Percentiles rank a stretch among this genome's conserved stretches.
Conservation (phyloP, 2,888 invertebrate genomes). For the Cartodere bifasciata region DNA sequence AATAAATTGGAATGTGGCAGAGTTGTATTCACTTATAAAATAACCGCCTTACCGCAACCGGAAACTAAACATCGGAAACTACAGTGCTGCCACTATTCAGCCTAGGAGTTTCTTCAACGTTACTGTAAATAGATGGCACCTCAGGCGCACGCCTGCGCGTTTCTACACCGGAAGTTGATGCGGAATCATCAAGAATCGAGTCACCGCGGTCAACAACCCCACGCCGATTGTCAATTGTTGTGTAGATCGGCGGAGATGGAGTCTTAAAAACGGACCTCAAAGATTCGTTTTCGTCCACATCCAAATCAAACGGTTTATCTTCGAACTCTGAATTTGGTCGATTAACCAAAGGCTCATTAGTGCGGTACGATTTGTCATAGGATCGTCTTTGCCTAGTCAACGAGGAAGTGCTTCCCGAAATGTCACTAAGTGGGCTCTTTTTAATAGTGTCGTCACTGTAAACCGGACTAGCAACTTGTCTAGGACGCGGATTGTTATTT, state of each 20-base stretch:
- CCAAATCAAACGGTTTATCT: conserved; percentile 67
- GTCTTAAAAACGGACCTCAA: neutral
- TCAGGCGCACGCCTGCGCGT: neutral
- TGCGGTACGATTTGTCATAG: conserved; percentile 73
- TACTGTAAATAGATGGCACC: neutral
- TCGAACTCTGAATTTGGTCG: conserved; percentile 69
- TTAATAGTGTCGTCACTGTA: no score
- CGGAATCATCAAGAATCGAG: neutral
- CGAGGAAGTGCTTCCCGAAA: conserved; percentile 10
- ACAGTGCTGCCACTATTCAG: conserved; percentile 4
- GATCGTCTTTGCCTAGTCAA: conserved; percentile 49
- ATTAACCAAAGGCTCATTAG: conserved; percentile 64
- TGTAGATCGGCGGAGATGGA: neutral
- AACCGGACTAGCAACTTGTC: conserved; percentile 8
- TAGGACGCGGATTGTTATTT: conserved; percentile 5
- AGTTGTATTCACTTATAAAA: no score
- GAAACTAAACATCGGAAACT: conserved; percentile 9
- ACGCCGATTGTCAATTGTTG: conserved; percentile 16
- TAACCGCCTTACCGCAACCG: no score
- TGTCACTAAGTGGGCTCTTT: no score
- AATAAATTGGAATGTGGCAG: no score
- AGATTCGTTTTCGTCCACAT: conserved; percentile 20
- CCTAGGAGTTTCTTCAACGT: neutral
- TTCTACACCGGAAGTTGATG: neutral
- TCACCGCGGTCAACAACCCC: neutral